phyloP scores from a whole-genome alignment of 2,797 vertebrate genomes.

The Petrocephalus sullivani region DNA sequence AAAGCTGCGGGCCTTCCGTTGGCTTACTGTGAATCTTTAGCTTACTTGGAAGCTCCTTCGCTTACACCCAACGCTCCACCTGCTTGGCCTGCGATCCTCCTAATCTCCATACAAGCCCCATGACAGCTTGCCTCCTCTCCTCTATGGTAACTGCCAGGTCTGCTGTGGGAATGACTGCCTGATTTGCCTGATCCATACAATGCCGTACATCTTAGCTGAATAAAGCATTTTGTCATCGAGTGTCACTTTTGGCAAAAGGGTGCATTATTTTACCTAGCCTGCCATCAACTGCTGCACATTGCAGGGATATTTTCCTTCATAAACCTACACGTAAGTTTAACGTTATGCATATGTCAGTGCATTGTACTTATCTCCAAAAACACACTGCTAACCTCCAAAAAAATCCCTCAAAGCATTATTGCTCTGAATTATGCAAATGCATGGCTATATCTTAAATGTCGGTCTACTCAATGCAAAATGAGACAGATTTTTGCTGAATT shows the following conservation, averaged over 20 bases:
- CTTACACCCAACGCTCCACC: neutral
- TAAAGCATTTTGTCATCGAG: neutral
- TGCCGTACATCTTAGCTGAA: neutral
- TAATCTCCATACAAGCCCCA: conserved; percentile 14
- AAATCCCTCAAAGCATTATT: neutral
- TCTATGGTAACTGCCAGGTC: conserved; percentile 65
- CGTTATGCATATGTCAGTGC: neutral
- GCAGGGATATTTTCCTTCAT: neutral
- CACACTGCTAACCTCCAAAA: neutral
- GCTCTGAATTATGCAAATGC: neutral
- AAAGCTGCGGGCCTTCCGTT: neutral
- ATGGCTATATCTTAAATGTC: neutral
- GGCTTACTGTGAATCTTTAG: neutral
- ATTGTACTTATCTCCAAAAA: neutral
- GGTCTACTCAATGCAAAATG: neutral
- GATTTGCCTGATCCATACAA: conserved; percentile 43
- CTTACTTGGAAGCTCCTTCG: neutral
- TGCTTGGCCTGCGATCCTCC: neutral
- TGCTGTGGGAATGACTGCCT: conserved; percentile 54
- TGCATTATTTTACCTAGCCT: neutral
- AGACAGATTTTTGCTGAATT: neutral
- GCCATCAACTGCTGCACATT: neutral
- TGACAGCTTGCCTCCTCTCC: conserved; percentile 4
- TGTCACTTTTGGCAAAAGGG: neutral
- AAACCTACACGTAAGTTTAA: neutral